Conservation (phyloP, 2,797 vertebrate genomes). For the Rhinogobio ventralis region DNA sequence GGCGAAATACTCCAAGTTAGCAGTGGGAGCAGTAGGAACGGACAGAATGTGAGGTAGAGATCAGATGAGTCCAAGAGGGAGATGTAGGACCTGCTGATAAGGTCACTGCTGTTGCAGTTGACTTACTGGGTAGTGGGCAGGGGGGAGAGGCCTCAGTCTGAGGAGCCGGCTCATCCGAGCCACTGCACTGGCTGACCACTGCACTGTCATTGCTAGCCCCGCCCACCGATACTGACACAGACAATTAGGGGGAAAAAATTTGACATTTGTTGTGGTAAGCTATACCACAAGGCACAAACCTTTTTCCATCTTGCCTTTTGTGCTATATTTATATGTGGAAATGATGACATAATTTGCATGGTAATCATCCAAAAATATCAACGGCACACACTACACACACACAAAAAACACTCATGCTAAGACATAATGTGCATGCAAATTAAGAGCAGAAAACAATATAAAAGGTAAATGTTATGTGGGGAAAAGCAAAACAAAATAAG, state of each 20-base stretch:
- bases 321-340: background rate
- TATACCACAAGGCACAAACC: slow-evolving; percentile 11
- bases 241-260: slow-evolving; percentile 40
- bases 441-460: background rate
- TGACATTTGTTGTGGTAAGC: slow-evolving; percentile 26
- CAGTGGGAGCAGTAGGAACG: slow-evolving; percentile 15
- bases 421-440: background rate
- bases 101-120: slow-evolving; percentile 45
- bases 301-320: background rate
- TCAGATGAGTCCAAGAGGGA: slow-evolving; percentile 30
- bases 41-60: slow-evolving; percentile 27
- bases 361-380: background rate
- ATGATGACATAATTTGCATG: slow-evolving; percentile 17
- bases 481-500: background rate
- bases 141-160: slow-evolving; percentile 69
- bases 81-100: slow-evolving; percentile 45
- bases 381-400: background rate
- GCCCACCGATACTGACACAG: slow-evolving; percentile 63
- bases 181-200: slow-evolving; percentile 85
- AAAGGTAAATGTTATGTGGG: background rate
- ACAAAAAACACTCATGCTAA: slow-evolving; percentile 7
- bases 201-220: slow-evolving; percentile 70
- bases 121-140: slow-evolving; percentile 69
- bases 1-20: slow-evolving; percentile 13
- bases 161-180: slow-evolving; percentile 63